Percentiles rank a stretch among this genome's conserved stretches.
Evolutionary conservation across 2,888 invertebrate genomes (phyloP).

Genomic region (Ichneumoninae sp.): DNA sequence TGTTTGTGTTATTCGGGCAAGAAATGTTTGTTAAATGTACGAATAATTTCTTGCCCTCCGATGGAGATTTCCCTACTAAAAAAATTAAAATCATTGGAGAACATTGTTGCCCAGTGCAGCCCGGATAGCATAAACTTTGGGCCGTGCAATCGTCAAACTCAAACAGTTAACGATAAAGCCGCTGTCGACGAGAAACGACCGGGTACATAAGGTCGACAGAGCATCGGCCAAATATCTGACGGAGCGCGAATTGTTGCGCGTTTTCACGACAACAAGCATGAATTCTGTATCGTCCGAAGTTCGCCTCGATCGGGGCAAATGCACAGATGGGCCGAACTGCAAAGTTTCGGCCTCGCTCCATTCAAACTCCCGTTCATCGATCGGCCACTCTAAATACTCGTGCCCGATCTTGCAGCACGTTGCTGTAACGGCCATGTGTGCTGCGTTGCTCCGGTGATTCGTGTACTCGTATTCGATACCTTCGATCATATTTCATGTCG

Average conservation of each 20-base stretch:
- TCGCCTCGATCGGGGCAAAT: constrained; percentile 16
- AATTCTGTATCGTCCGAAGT: constrained; percentile 22
- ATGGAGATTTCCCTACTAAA: neutral
- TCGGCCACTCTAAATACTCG: constrained; percentile 9
- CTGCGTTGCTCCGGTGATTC: neutral
- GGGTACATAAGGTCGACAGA: constrained; percentile 9
- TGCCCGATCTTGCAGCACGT: neutral
- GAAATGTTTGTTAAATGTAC: neutral
- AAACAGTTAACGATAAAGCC: constrained; percentile 31
- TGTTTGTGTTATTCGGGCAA: neutral
- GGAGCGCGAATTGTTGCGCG: constrained; percentile 38
- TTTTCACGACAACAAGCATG: constrained; percentile 34
- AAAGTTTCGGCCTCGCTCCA: constrained; percentile 32
- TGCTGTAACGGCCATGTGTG: neutral
- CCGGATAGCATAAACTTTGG: neutral
- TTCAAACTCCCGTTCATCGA: constrained; percentile 19
- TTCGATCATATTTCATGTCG: neutral
- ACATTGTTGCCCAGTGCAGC: neutral
- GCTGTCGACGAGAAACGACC: constrained; percentile 41
- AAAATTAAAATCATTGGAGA: neutral
- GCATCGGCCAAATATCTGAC: constrained; percentile 13
- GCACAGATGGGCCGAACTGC: constrained; percentile 1
- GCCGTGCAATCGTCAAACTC: constrained; percentile 30
- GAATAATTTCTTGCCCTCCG: neutral
- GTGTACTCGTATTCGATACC: neutral